Evolutionary conservation across 2,113 vertebrate genomes (phyloP).

Genomic region (Sander vitreus): DNA sequence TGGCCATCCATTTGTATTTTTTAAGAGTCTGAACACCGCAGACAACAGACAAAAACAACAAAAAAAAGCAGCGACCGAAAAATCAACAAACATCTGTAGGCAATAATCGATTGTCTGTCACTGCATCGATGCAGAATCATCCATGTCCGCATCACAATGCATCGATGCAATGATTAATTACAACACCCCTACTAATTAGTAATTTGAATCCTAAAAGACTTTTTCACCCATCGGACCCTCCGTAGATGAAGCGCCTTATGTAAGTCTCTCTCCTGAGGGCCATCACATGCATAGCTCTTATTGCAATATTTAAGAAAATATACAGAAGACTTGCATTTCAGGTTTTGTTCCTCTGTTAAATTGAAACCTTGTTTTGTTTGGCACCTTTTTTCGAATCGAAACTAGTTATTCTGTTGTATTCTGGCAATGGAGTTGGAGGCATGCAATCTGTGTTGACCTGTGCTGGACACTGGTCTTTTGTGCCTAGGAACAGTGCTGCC

Average conservation of each 20-base stretch:
- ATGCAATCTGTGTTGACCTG: conserved; percentile 35
- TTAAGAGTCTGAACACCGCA: too few relatives aligned
- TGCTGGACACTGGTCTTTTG: conserved; percentile 55
- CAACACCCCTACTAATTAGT: too few relatives aligned
- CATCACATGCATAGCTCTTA: conserved; percentile 4
- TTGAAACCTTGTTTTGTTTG: conserved; percentile 60
- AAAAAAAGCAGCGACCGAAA: too few relatives aligned
- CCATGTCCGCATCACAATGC: too few relatives aligned
- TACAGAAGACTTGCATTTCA: conserved; percentile 42
- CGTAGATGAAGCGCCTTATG: background rate
- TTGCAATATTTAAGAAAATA: conserved; percentile 36
- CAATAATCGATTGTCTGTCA: too few relatives aligned
- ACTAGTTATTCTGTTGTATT: conserved; percentile 43
- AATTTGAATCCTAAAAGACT: background rate
- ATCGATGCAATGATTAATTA: too few relatives aligned
- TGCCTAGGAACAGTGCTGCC: conserved; percentile 37
- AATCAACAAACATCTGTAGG: too few relatives aligned
- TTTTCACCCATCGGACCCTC: background rate
- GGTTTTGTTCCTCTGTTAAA: conserved; percentile 4
- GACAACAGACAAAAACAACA: too few relatives aligned
- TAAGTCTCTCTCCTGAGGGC: conserved; percentile 31
- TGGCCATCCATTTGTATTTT: too few relatives aligned
- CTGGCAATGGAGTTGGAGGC: conserved; percentile 40
- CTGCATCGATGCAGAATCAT: too few relatives aligned
- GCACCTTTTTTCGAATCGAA: background rate